These are phyloP conservation scores for Chelonus insularis DNA, from an alignment of 1,140 invertebrate species.

Conservation along the genomic window DNA sequence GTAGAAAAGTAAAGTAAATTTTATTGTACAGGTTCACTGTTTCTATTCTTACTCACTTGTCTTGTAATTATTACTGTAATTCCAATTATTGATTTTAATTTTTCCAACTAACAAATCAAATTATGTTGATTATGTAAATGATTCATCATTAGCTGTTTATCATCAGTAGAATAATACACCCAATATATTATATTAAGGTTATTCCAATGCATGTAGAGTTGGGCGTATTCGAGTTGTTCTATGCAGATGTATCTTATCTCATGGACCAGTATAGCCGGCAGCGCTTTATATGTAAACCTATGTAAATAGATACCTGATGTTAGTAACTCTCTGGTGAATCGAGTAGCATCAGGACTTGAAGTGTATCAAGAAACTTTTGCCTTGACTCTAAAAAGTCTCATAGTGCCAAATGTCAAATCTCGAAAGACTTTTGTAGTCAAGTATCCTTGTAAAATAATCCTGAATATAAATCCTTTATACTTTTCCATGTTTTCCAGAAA, in stretches of 20 bases:
- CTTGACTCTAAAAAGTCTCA: neutral
- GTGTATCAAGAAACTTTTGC: constrained; percentile 3
- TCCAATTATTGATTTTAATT: too few species aligned
- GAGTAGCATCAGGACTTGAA: constrained; percentile 1
- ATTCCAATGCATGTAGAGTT: constrained; percentile 24
- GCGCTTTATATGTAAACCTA: constrained; percentile 27
- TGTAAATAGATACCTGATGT: constrained; percentile 27
- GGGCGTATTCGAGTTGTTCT: constrained; percentile 14
- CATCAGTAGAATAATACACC: neutral
- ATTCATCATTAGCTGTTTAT: neutral
- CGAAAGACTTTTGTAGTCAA: constrained; percentile 1
- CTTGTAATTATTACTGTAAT: too few species aligned
- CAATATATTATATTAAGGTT: constrained; percentile 2
- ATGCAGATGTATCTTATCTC: constrained; percentile 23
- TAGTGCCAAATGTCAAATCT: constrained; percentile 4
- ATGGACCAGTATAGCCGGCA: constrained; percentile 2
- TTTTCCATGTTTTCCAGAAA: neutral
- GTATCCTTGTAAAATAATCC: neutral
- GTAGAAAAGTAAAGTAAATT: too few species aligned
- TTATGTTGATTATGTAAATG: too few species aligned
- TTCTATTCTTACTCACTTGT: too few species aligned
- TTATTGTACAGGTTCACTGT: too few species aligned
- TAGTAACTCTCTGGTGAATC: constrained; percentile 6
- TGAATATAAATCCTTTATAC: neutral
- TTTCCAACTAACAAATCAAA: too few species aligned